Percentiles rank a stretch among this genome's conserved stretches.
Conservation (phyloP, 92 coral and sea anemone species). For the Pocillopora meandrina region DNA sequence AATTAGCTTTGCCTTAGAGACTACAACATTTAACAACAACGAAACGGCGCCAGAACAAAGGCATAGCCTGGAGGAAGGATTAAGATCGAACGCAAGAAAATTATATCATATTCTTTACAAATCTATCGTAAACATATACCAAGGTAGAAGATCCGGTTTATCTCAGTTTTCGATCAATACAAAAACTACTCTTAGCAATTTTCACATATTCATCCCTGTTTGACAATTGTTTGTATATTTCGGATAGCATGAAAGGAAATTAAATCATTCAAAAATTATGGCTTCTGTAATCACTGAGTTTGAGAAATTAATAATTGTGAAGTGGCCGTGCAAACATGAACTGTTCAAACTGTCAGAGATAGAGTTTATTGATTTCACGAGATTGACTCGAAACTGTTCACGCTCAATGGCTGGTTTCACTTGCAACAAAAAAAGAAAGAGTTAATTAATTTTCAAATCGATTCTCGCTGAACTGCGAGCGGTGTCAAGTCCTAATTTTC, state of each 20-base stretch:
- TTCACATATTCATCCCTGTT: slow-evolving; percentile 26
- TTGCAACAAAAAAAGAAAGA: slow-evolving; percentile 19
- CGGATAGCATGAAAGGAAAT: slow-evolving; percentile 46
- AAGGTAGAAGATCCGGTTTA: slow-evolving; percentile 30
- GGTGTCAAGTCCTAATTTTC: slow-evolving; percentile 28
- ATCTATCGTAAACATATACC: slow-evolving; percentile 20
- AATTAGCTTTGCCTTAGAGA: slow-evolving; percentile 48
- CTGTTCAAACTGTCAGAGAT: slow-evolving; percentile 18
- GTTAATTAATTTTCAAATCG: slow-evolving; percentile 48
- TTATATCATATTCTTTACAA: slow-evolving; percentile 20
- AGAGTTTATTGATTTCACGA: not conserved
- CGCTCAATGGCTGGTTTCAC: slow-evolving; percentile 8
- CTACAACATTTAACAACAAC: slow-evolving; percentile 45
- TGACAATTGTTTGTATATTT: slow-evolving; percentile 40
- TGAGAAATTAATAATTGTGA: slow-evolving; percentile 48
- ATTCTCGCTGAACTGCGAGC: slow-evolving; percentile 26
- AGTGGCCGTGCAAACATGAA: slow-evolving; percentile 24
- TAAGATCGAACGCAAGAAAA: slow-evolving; percentile 8
- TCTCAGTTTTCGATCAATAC: slow-evolving; percentile 24
- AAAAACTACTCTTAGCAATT: slow-evolving; percentile 27
- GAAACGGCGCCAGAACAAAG: slow-evolving; percentile 3
- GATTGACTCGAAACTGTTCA: not conserved
- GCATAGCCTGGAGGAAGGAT: not conserved
- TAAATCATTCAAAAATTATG: slow-evolving; percentile 33
- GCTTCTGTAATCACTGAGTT: slow-evolving; percentile 39